These are phyloP conservation scores for Epizoanthus stellaris DNA, from an alignment of 92 coral and sea anemone species.

Conservation along the genomic window DNA sequence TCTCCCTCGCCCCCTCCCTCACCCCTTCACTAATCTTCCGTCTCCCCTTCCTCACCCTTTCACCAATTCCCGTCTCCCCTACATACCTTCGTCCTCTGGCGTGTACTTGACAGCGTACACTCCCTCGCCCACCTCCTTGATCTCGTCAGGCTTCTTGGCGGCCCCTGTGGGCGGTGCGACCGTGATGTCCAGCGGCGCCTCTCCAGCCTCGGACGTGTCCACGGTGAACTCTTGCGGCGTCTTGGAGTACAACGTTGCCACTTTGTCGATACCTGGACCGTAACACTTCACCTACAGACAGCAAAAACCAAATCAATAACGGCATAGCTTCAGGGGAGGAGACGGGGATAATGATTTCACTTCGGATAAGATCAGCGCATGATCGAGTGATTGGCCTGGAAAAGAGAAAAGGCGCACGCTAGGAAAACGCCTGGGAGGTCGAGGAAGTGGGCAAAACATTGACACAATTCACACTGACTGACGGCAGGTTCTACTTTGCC, in stretches of 20 bases:
- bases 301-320: too few species aligned
- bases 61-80: not conserved
- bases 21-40: not conserved
- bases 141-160: conserved; percentile 79
- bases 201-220: conserved; percentile 95
- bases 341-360: too few species aligned
- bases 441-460: too few species aligned
- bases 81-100: conserved; percentile 88
- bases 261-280: conserved; percentile 96
- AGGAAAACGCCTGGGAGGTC: too few species aligned
- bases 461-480: too few species aligned
- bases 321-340: too few species aligned
- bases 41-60: not conserved
- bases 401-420: too few species aligned
- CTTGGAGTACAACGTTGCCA: conserved; percentile 80
- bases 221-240: conserved; percentile 90
- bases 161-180: conserved; percentile 86
- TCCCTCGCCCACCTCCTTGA: conserved; percentile 72
- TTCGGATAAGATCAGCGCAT: too few species aligned
- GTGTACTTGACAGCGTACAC: conserved; percentile 87
- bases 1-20: too few species aligned
- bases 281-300: conserved; percentile 78
- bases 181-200: conserved; percentile 90
- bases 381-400: too few species aligned
- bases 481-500: too few species aligned